Evolutionary conservation across 1,140 invertebrate genomes (phyloP).

Genomic region (Heliconius hewitsoni): DNA sequence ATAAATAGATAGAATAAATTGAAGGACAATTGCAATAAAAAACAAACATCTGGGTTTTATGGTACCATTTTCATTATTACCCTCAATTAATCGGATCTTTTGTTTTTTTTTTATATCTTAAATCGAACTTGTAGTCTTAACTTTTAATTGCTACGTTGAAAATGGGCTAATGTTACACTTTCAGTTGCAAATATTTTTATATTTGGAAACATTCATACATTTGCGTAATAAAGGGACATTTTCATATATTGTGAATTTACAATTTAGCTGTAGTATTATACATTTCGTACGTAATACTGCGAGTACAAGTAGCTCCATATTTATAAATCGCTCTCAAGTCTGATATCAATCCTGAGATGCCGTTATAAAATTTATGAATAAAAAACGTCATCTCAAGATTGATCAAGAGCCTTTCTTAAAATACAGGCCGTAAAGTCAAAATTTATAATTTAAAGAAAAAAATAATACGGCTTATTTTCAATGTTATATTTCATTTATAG

Average conservation of each 20-base stretch:
- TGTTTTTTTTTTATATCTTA: not conserved
- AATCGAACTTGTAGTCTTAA: not conserved
- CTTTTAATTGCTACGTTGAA: not conserved
- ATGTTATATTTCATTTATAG: not conserved
- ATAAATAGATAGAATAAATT: not conserved
- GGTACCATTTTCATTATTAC: not conserved
- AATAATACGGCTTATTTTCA: not conserved
- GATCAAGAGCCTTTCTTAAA: no score
- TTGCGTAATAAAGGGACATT: no score
- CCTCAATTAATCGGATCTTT: not conserved
- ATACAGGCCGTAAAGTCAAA: not conserved
- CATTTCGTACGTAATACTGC: no score
- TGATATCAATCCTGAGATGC: no score
- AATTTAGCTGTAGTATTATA: no score
- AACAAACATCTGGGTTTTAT: not conserved
- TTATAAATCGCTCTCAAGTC: no score
- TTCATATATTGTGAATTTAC: no score
- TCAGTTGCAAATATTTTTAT: no score
- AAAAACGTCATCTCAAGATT: no score
- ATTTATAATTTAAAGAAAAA: not conserved
- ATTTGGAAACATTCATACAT: not conserved
- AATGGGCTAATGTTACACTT: no score
- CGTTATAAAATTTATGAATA: no score
- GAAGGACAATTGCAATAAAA: conserved; percentile 7
- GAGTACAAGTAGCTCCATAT: no score